Conservation (phyloP, 2,888 invertebrate genomes). For the Cinara cedri region DNA sequence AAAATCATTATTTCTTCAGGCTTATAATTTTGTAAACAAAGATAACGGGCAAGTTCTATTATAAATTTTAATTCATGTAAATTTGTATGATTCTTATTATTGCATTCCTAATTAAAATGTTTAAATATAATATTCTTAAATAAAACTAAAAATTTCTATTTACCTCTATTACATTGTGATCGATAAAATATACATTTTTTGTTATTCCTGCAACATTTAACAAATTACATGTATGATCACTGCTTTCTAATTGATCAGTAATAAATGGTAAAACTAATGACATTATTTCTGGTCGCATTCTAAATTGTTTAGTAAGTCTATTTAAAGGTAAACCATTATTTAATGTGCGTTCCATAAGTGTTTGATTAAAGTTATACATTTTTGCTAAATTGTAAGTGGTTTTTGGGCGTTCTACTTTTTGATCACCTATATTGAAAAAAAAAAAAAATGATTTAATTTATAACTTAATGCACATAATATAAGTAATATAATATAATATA, state of each 20-base stretch:
- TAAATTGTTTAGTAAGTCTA: conserved; percentile 44
- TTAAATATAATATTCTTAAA: conserved; percentile 1
- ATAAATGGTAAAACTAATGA: conserved; percentile 68
- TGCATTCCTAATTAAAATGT: conserved; percentile 61
- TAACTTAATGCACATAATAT: background rate
- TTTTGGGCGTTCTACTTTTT: conserved; percentile 65
- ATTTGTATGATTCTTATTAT: conserved; percentile 70
- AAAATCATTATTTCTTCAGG: conserved; percentile 74
- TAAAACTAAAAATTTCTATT: conserved; percentile 59
- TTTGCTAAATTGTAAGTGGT: conserved; percentile 65
- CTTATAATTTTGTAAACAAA: conserved; percentile 69
- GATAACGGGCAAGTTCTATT: conserved; percentile 69
- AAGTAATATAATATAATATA: background rate
- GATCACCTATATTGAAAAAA: conserved; percentile 29
- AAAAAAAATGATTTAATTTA: background rate
- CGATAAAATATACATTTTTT: conserved; percentile 73
- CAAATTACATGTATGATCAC: conserved; percentile 68
- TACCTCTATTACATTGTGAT: conserved; percentile 69
- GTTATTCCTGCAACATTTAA: conserved; percentile 69
- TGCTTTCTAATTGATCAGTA: conserved; percentile 71
- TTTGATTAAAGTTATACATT: conserved; percentile 49
- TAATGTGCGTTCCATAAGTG: conserved; percentile 42
- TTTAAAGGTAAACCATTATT: conserved; percentile 50
- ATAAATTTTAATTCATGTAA: conserved; percentile 71
- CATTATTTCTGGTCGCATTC: conserved; percentile 54